Percentiles rank a stretch among this genome's conserved stretches.
These are phyloP conservation scores for Loripinus fragilis DNA, from an alignment of 2,888 invertebrate species.

Conservation along the genomic window DNA sequence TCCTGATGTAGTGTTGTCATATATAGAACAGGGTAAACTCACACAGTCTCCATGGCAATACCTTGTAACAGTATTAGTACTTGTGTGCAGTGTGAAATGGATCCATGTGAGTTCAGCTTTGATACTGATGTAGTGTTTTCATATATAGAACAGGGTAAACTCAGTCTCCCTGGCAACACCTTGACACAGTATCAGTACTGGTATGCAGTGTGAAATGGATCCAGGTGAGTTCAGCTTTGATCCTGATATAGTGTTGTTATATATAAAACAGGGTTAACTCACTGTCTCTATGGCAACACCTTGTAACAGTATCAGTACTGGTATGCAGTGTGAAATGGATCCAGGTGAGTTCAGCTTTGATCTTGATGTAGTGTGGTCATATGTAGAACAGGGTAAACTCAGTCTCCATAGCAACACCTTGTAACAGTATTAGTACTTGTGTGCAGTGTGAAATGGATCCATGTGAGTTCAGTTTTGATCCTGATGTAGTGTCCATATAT, in stretches of 20 bases:
- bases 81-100: conserved; percentile 91
- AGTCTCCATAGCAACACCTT: conserved; percentile 87
- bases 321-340: conserved; percentile 91
- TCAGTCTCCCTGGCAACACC: conserved; percentile 86
- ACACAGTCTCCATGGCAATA: conserved; percentile 86
- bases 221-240: conserved; percentile 86
- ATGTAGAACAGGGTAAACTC: conserved; percentile 81
- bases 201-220: conserved; percentile 91
- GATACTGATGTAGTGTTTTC: no score
- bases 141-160: conserved; percentile 76
- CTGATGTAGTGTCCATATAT: no score
- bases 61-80: conserved; percentile 88
- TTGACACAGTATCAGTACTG: conserved; percentile 87
- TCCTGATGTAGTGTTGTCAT: no score
- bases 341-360: conserved; percentile 86
- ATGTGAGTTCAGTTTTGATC: conserved; percentile 84
- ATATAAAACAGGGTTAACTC: conserved; percentile 81
- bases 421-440: conserved; percentile 87
- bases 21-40: conserved; percentile 81
- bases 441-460: conserved; percentile 93
- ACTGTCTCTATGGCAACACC: conserved; percentile 86
- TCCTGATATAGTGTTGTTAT: no score
- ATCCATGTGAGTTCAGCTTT: conserved; percentile 86
- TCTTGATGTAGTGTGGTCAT: no score
- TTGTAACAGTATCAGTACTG: conserved; percentile 87